These are phyloP conservation scores for Amphibalanus amphitrite DNA, from an alignment of 1,140 invertebrate species.

Conservation along the genomic window DNA sequence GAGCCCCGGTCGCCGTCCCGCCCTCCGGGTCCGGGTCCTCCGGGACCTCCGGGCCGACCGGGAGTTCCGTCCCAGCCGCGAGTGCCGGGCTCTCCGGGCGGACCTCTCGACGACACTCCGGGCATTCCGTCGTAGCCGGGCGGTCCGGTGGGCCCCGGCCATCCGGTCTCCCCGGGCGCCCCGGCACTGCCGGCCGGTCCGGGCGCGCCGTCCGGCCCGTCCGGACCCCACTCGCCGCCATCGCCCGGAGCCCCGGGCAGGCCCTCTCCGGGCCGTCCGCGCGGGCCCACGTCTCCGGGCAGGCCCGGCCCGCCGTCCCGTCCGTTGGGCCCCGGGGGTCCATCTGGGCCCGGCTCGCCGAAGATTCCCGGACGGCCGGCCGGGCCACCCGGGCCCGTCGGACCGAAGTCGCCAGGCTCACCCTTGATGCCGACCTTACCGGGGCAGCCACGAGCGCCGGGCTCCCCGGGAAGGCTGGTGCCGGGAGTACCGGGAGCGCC, in stretches of 20 bases:
- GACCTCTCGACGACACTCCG: neutral
- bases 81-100: too few species aligned
- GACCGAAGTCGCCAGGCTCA: slow-evolving; percentile 26
- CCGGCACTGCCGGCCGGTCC: slow-evolving; percentile 28
- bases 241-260: slow-evolving; percentile 32
- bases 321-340: slow-evolving; percentile 8
- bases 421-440: slow-evolving; percentile 34
- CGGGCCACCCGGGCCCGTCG: slow-evolving; percentile 20
- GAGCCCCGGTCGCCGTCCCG: neutral
- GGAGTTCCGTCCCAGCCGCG: too few species aligned
- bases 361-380: slow-evolving; percentile 28
- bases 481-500: slow-evolving; percentile 14
- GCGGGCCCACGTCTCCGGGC: slow-evolving; percentile 37
- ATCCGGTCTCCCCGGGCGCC: neutral
- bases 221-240: slow-evolving; percentile 55
- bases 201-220: slow-evolving; percentile 45
- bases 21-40: neutral
- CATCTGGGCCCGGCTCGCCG: slow-evolving; percentile 17
- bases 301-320: slow-evolving; percentile 15
- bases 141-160: neutral
- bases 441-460: slow-evolving; percentile 17
- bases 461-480: slow-evolving; percentile 18
- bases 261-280: slow-evolving; percentile 37
- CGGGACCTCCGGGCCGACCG: slow-evolving; percentile 3
- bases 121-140: slow-evolving; percentile 2